Evolutionary conservation across 2,113 vertebrate genomes (phyloP).

Genomic region (Ammodytes marinus): DNA sequence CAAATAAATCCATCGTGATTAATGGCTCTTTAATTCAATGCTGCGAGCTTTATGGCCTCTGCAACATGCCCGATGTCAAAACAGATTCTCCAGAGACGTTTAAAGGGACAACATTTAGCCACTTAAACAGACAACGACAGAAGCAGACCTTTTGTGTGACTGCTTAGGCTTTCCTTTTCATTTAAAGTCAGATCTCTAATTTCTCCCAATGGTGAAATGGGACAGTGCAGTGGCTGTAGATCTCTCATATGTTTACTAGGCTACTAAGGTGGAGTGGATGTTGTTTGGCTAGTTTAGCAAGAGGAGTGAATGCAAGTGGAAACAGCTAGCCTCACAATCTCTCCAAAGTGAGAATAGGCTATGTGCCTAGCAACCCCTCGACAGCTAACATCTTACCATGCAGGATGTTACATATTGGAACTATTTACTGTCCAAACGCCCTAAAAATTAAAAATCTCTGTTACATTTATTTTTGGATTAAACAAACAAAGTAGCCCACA

Average conservation of each 20-base stretch:
- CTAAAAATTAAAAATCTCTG: too few relatives aligned
- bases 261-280: not conserved
- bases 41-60: slow-evolving; percentile 34
- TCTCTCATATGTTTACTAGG: not conserved
- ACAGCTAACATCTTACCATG: not conserved
- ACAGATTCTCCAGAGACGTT: slow-evolving; percentile 44
- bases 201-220: not conserved
- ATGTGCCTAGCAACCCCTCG: slow-evolving; percentile 8
- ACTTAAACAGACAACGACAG: slow-evolving; percentile 58
- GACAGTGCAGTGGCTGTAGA: not conserved
- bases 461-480: too few relatives aligned
- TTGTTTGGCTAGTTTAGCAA: not conserved
- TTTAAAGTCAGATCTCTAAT: not conserved
- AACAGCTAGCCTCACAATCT: not conserved
- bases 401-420: not conserved
- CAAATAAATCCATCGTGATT: slow-evolving; percentile 68
- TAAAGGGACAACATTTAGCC: slow-evolving; percentile 51
- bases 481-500: too few relatives aligned
- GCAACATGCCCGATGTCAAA: slow-evolving; percentile 51
- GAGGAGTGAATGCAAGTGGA: not conserved
- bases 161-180: slow-evolving; percentile 17
- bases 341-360: slow-evolving; percentile 30
- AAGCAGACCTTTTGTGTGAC: slow-evolving; percentile 19
- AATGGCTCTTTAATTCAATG: slow-evolving; percentile 59
- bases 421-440: not conserved